These are phyloP conservation scores for Kobus ellipsiprymnus DNA, from an alignment of 2,113 vertebrate species.

Conservation along the genomic window DNA sequence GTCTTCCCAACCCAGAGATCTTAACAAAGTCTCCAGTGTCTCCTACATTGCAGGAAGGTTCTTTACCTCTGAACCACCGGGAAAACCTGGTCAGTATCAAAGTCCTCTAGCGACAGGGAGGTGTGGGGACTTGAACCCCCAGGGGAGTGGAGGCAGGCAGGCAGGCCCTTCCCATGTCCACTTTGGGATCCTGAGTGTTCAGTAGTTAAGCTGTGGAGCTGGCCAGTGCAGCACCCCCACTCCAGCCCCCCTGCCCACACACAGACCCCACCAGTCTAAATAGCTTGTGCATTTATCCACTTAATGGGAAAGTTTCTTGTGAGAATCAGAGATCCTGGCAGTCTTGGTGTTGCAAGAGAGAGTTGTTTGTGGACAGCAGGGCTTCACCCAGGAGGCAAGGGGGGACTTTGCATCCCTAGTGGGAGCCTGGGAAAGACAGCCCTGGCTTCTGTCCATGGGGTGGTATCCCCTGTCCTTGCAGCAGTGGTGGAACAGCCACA, in stretches of 20 bases:
- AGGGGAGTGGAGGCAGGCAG: not conserved
- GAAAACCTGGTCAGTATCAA: not conserved
- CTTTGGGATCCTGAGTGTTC: not conserved
- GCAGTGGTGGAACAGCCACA: constrained; percentile 77
- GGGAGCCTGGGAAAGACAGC: not conserved
- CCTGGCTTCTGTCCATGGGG: no score
- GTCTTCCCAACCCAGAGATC: not conserved
- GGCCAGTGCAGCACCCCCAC: fast-evolving
- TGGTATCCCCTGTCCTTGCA: constrained; percentile 51
- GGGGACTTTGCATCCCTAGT: not conserved
- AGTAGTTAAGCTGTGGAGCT: not conserved
- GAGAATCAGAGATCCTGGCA: not conserved
- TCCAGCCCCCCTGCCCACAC: not conserved
- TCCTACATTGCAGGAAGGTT: not conserved
- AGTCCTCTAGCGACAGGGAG: not conserved
- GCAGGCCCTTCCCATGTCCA: not conserved
- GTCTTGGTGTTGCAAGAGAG: not conserved
- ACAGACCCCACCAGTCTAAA: not conserved
- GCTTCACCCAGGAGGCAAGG: not conserved
- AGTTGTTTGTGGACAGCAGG: not conserved
- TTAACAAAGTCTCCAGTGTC: not conserved
- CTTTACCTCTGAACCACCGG: not conserved
- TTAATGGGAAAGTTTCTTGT: not conserved
- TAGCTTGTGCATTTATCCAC: not conserved
- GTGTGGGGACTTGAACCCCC: not conserved